phyloP scores from a whole-genome alignment of 2,113 vertebrate species.

The Nibea albiflora region DNA sequence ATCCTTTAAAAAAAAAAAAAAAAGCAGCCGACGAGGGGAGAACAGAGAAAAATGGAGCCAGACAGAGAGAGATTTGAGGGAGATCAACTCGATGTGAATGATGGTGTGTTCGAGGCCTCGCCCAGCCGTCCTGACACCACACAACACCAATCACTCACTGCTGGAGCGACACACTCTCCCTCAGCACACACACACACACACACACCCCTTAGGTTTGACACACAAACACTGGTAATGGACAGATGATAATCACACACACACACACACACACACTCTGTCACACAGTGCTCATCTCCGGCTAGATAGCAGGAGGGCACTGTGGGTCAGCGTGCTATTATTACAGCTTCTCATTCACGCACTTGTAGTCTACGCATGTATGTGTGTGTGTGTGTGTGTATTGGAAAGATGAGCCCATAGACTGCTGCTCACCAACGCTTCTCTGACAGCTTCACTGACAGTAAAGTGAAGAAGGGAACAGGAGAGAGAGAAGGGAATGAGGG shows the following conservation, averaged over 20 bases:
- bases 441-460: conserved; percentile 68
- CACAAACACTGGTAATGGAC: conserved; percentile 40
- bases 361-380: background rate
- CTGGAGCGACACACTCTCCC: conserved; percentile 16
- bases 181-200: conserved; percentile 13
- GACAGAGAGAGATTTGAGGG: conserved; percentile 48
- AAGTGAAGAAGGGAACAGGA: conserved; percentile 8
- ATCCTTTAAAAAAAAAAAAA: conserved; percentile 16
- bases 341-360: conserved; percentile 58
- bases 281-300: conserved; percentile 46
- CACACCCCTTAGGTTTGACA: conserved; percentile 15
- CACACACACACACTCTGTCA: conserved; percentile 24
- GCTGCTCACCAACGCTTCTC: conserved; percentile 40
- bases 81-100: conserved; percentile 62
- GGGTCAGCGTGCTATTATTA: conserved; percentile 69
- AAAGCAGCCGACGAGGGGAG: background rate
- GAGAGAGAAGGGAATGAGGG: conserved; percentile 14
- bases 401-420: conserved; percentile 36
- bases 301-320: conserved; percentile 27
- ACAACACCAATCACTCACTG: conserved; percentile 62
- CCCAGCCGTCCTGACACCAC: conserved; percentile 48
- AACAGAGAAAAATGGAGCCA: conserved; percentile 22
- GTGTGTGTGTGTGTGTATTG: conserved; percentile 36
- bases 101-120: conserved; percentile 61
- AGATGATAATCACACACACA: conserved; percentile 54